phyloP scores from a whole-genome alignment of 2,888 invertebrate species.

The Rotaria sp. region DNA sequence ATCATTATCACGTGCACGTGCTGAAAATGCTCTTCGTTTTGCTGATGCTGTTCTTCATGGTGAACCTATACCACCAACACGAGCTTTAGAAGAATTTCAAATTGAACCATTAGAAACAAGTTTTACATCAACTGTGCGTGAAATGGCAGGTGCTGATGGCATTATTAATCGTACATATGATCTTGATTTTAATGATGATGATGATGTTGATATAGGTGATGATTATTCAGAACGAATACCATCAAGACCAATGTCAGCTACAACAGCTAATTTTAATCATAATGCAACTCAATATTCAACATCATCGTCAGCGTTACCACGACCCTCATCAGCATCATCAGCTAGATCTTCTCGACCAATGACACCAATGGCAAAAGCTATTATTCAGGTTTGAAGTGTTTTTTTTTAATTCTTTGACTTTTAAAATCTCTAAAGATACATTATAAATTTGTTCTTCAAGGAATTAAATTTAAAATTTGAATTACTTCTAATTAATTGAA shows the following conservation, averaged over 20 bases:
- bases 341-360: conserved; percentile 1
- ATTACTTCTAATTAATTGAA: too few species aligned
- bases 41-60: background rate
- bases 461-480: too few species aligned
- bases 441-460: too few species aligned
- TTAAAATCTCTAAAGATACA: too few species aligned
- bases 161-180: conserved; percentile 2
- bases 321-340: conserved; percentile 13
- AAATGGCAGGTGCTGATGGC: background rate
- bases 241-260: background rate
- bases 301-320: background rate
- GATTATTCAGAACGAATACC: background rate
- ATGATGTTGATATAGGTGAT: background rate
- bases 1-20: background rate
- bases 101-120: conserved; percentile 4
- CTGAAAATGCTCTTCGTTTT: background rate
- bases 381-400: background rate
- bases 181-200: background rate
- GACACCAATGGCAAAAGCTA: conserved; percentile 6
- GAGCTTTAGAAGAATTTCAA: background rate
- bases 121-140: conserved; percentile 16
- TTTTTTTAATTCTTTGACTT: too few species aligned
- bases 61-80: background rate
- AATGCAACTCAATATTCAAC: background rate
- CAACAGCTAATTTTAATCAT: background rate